Base-by-base conservation (phyloP, 2,797 vertebrate genomes). In the Bucorvus abyssinicus region DNA sequence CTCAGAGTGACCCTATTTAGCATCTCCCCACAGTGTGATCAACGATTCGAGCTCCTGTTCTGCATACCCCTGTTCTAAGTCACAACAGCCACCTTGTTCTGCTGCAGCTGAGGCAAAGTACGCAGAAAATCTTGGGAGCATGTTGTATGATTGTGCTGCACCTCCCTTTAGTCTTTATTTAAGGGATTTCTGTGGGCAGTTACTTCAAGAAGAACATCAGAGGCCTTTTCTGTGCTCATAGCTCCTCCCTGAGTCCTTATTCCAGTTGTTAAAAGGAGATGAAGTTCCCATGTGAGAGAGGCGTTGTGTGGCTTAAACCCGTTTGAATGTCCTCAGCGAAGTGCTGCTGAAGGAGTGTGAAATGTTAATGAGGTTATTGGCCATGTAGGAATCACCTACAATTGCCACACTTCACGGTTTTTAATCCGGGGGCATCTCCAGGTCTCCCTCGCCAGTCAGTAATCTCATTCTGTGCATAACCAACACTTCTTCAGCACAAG, bases 121-220 rank as follows among this genome's bases (percentile, higher is more conserved):
- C 12, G 0, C 0, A 7, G 7, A 32, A 60, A 23, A 19, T 12
- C 83, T 10, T 16, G 20, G 60, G 24, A 59, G 2, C 3, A 0
- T 14, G 24, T 40, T 38, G 40, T 21, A 24, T n/a, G 38, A 38
- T 53, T 42, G 24, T 36, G 27, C n/a, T 71, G 29, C 27, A 9
- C 16, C 32, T 79, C 45, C 11, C 40, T 77, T 49, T 6, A 40
- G n/a, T 29, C 22, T 76, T 82, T 47, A 13, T 42, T 64, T 30
- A 9, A 45, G 24, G 36, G 50, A 21, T 44, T 89, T 79, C 63
- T 61, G 5, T 18, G 13, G 74, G 55, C 13, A 81, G 36, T 20
- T 79, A 27, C 26, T 61, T 29, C 6, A 2, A 8, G 11, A 38
- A 30, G 60, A 73, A 18, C 10, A 12, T 16, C 3, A 10, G 53